Conservation (phyloP, 64 coral and sea anemone genomes). For the Pocillopora damicornis region DNA sequence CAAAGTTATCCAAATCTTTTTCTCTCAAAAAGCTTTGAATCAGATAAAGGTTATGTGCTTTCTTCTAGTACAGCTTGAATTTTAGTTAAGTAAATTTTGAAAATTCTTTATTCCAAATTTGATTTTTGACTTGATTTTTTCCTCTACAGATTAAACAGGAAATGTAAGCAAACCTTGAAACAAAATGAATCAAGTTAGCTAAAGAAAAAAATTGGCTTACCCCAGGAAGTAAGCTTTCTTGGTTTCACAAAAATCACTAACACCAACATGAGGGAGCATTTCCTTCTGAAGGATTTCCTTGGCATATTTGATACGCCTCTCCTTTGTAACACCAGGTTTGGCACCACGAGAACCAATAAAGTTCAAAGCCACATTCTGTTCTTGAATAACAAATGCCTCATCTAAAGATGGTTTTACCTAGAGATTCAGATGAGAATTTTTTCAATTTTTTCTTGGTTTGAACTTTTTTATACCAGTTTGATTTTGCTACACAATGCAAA, state of each 20-base stretch:
- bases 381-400: constrained; percentile 97
- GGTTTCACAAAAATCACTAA: constrained; percentile 99
- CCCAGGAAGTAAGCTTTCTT: constrained; percentile 99
- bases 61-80: too few species aligned
- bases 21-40: too few species aligned
- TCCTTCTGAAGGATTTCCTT: constrained; percentile 98
- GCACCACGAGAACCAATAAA: constrained; percentile 98
- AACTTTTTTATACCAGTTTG: too few species aligned
- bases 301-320: constrained; percentile 93
- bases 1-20: too few species aligned
- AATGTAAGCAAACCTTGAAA: background rate
- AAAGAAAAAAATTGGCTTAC: constrained; percentile 25
- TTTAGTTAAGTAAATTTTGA: too few species aligned
- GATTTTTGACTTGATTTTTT: too few species aligned
- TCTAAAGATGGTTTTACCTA: constrained; percentile 94
- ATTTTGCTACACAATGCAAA: too few species aligned
- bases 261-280: constrained; percentile 99
- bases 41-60: too few species aligned
- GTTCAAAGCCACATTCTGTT: constrained; percentile 91
- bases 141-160: too few species aligned
- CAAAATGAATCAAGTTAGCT: background rate
- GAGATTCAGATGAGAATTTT: background rate
- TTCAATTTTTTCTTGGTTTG: background rate
- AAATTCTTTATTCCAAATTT: too few species aligned
- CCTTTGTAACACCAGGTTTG: constrained; percentile 94